Percentiles rank a stretch among this genome's conserved stretches.
Evolutionary conservation across 2,797 vertebrate species (phyloP).

Genomic region (Tragopan temminckii): DNA sequence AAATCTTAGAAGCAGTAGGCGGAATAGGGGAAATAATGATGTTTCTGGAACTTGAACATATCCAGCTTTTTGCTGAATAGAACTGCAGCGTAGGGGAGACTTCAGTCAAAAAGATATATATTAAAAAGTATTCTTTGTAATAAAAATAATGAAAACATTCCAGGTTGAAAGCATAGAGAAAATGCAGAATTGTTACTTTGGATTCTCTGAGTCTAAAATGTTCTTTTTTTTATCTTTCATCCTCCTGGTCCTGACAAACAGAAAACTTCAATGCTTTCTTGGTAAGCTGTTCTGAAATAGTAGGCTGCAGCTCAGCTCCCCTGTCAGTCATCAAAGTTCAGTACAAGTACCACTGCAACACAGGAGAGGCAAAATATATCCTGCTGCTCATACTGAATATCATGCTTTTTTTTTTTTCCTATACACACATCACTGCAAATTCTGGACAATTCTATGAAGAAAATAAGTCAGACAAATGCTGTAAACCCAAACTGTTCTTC

Average conservation of each 20-base stretch:
- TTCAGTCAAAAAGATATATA: background rate
- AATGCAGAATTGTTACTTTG: constrained; percentile 20
- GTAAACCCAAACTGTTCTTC: background rate
- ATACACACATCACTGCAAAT: background rate
- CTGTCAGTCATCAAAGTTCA: constrained; percentile 11
- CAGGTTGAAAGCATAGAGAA: constrained; percentile 7
- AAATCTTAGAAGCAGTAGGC: background rate
- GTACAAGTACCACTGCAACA: background rate
- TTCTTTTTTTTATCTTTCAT: background rate
- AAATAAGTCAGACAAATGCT: background rate
- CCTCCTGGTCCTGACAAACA: constrained; percentile 1
- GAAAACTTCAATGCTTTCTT: background rate
- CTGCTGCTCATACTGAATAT: background rate
- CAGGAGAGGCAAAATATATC: background rate
- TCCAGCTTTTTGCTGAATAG: background rate
- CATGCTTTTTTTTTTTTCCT: background rate
- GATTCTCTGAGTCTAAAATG: background rate
- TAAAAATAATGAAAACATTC: constrained; percentile 57
- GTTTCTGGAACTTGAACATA: background rate
- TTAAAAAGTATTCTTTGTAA: background rate
- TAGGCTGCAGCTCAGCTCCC: background rate
- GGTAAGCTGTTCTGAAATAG: constrained; percentile 3
- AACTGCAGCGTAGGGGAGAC: background rate
- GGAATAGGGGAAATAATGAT: constrained; percentile 2
- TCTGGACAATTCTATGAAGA: background rate